Conservation (phyloP, 2,888 invertebrate species). For the Rhynchonema sp. region DNA sequence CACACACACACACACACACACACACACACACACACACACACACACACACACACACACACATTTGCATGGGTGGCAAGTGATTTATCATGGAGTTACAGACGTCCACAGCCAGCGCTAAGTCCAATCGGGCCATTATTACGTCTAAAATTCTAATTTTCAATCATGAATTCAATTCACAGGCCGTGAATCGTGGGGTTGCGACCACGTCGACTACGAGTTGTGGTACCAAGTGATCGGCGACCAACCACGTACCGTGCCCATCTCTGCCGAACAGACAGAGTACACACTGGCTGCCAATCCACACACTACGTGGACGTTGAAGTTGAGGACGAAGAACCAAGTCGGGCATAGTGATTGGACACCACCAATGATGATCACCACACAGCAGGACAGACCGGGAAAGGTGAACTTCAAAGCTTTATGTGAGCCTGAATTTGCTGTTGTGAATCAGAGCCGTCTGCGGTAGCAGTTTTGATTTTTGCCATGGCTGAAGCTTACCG, state of each 20-base stretch:
- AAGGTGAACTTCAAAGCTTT: neutral
- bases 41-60: too few relatives aligned
- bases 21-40: too few relatives aligned
- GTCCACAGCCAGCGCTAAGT: too few relatives aligned
- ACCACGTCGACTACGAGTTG: constrained; percentile 24
- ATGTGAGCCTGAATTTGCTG: too few relatives aligned
- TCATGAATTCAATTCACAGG: constrained; percentile 13
- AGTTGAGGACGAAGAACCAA: constrained; percentile 17
- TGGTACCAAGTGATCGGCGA: constrained; percentile 16
- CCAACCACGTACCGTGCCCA: constrained; percentile 18
- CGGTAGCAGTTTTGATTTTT: too few relatives aligned
- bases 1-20: too few relatives aligned
- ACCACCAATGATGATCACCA: neutral
- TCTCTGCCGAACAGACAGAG: constrained; percentile 22
- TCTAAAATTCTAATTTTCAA: too few relatives aligned
- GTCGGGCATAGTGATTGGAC: neutral
- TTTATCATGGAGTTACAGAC: too few relatives aligned
- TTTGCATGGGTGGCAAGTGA: too few relatives aligned
- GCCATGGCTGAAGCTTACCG: too few relatives aligned
- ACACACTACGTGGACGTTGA: constrained; percentile 23
- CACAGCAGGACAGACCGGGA: neutral
- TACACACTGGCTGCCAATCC: constrained; percentile 25
- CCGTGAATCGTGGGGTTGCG: constrained; percentile 26
- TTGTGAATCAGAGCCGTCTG: too few relatives aligned
- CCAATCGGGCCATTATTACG: too few relatives aligned